Evolutionary conservation across 2,113 vertebrate genomes (phyloP).

Genomic region (Panthera tigris): DNA sequence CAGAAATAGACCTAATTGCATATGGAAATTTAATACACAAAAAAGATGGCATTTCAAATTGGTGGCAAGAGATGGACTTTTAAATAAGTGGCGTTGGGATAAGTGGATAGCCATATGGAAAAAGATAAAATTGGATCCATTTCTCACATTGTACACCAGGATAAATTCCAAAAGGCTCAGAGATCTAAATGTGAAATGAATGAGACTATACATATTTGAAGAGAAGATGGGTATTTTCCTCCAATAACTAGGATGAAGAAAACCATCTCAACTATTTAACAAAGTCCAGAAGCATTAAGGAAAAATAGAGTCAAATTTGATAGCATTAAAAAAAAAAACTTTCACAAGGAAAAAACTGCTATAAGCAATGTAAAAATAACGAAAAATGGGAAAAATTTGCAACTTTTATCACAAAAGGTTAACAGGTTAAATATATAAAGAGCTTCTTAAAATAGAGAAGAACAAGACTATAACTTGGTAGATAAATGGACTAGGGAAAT

Average conservation of each 20-base stretch:
- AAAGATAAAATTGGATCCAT: slow-evolving; percentile 76
- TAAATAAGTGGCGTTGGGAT: slow-evolving; percentile 70
- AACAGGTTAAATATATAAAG: slow-evolving; percentile 54
- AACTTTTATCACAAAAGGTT: slow-evolving; percentile 43
- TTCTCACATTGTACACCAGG: slow-evolving; percentile 74
- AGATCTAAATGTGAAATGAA: slow-evolving; percentile 74
- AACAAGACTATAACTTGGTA: slow-evolving; percentile 31
- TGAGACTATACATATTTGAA: slow-evolving; percentile 58
- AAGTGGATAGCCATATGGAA: slow-evolving; percentile 76
- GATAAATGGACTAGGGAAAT: slow-evolving; percentile 64
- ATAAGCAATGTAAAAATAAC: slow-evolving; percentile 8
- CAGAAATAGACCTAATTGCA: slow-evolving; percentile 52
- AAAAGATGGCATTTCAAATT: slow-evolving; percentile 71
- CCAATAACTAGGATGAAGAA: slow-evolving; percentile 30
- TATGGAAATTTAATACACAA: slow-evolving; percentile 68
- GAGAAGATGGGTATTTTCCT: slow-evolving; percentile 59
- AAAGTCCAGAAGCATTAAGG: slow-evolving; percentile 10
- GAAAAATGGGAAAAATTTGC: neutral
- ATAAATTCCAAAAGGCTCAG: slow-evolving; percentile 70
- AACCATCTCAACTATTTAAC: slow-evolving; percentile 21
- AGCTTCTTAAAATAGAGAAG: slow-evolving; percentile 71
- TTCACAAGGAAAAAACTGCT: neutral
- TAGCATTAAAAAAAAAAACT: neutral
- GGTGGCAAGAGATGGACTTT: slow-evolving; percentile 67
- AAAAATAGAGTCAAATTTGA: slow-evolving; percentile 25